Base-by-base conservation (phyloP, 2,797 vertebrate species). In the Muscicapa striata region DNA sequence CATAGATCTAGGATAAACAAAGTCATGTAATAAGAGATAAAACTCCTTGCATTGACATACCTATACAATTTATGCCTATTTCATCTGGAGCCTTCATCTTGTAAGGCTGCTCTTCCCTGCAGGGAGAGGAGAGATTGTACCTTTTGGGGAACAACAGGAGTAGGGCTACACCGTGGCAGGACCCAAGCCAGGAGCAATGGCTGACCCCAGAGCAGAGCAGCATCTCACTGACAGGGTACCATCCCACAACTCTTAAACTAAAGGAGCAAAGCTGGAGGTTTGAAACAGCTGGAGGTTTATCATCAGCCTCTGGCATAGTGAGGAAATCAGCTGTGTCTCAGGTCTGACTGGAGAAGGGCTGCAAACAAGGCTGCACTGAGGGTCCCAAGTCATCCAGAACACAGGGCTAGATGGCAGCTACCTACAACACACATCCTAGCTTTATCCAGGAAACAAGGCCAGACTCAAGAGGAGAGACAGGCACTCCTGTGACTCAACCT, bases 401-500 rank as follows among this genome's bases (percentile, higher is more conserved):
- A 27, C 2, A 21, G 16, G 5, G 4, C 24, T 58, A 2, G 30
- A 61, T 27, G 32, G 8, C 14, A 68, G 29, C 30, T 20, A 14
- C n/a, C 22, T 54, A 14, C 8, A 70, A 12, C 9, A 49, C 29
- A 13, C 12, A n/a, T 18, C 21, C 3, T 30, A 63, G 64, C 15
- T 34, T 36, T 17, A 40, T 8, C 34, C 36, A 72, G 24, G 38
- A 75, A 77, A 40, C 19, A 62, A 46, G 11, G 14, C 32, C 59
- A 77, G 21, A 19, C 8, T 70, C 15, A 30, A 14, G 10, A 41
- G 4, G 0, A 1, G 10, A 84, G 21, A 70, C 23, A 32, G 6
- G 1, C 30, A 30, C 19, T 27, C 8, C 36, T 29, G 1, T 22
- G 4, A 34, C 48, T 55, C 59, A 79, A 0, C 4, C 10, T 17